Percentiles rank a stretch among this genome's conserved stretches.
phyloP scores from a whole-genome alignment of 2,797 vertebrate species.

The Taenioides sp. region DNA sequence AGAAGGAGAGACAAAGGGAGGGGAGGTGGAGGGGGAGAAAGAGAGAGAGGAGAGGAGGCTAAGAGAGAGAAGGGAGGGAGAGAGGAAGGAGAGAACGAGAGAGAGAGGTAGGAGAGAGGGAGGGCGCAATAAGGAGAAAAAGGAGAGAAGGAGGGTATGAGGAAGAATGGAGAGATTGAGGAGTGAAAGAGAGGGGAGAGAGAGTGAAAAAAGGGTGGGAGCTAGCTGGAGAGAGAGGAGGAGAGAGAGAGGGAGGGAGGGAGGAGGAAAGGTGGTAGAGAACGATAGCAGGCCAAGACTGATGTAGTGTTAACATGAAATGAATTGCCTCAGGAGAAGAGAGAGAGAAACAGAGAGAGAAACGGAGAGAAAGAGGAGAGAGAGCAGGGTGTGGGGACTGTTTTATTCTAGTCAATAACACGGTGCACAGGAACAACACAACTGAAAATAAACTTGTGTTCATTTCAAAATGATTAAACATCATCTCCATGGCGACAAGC shows the following conservation, averaged over 20 bases:
- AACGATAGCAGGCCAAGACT: slow-evolving; percentile 29
- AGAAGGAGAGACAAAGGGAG: no score
- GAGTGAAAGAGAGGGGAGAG: no score
- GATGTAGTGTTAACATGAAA: slow-evolving; percentile 62
- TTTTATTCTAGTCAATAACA: no score
- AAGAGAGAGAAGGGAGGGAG: neutral
- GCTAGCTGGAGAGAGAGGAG: no score
- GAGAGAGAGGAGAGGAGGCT: neutral
- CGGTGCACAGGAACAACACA: no score
- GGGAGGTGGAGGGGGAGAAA: no score
- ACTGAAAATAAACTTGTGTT: no score
- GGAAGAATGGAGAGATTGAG: neutral
- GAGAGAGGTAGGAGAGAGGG: no score
- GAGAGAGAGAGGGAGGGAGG: slow-evolving; percentile 7
- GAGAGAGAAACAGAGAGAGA: slow-evolving; percentile 9
- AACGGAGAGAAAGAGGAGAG: slow-evolving; percentile 49
- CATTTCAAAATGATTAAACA: no score
- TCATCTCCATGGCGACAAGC: no score
- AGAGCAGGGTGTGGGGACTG: slow-evolving; percentile 20
- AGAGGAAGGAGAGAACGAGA: slow-evolving; percentile 23
- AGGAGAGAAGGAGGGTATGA: no score
- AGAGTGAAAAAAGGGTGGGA: no score
- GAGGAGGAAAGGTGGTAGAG: slow-evolving; percentile 23
- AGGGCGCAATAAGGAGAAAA: slow-evolving; percentile 18
- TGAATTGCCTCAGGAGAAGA: slow-evolving; percentile 54